Conservation (phyloP, 2,888 invertebrate species). For the Polyommatus iphigenia region DNA sequence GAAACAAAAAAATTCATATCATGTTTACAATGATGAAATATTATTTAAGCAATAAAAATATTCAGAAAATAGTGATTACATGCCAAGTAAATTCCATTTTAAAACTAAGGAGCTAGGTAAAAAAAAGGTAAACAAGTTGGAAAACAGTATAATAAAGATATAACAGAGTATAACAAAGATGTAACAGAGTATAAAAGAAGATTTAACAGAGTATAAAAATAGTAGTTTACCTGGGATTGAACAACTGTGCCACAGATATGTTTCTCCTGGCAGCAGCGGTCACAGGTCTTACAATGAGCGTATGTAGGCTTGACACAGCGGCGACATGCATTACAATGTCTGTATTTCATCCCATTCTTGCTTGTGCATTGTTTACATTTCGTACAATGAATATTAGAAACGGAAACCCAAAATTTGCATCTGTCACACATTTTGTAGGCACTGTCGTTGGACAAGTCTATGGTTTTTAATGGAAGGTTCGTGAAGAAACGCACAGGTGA, state of each 20-base stretch:
- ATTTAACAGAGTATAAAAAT: not conserved
- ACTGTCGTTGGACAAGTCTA: conserved; percentile 74
- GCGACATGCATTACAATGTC: conserved; percentile 88
- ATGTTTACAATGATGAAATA: too few relatives aligned
- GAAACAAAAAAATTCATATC: too few relatives aligned
- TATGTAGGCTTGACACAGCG: conserved; percentile 93
- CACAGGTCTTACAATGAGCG: conserved; percentile 87
- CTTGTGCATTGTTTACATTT: conserved; percentile 73
- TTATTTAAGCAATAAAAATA: too few relatives aligned
- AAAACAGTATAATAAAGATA: too few relatives aligned
- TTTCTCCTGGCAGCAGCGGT: conserved; percentile 79
- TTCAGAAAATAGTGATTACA: too few relatives aligned
- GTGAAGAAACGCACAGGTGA: conserved; percentile 95
- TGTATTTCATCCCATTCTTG: conserved; percentile 83
- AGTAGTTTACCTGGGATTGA: conserved; percentile 60
- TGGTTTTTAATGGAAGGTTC: conserved; percentile 82
- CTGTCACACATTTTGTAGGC: conserved; percentile 87
- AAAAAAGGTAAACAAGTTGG: not conserved
- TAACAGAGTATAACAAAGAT: too few relatives aligned
- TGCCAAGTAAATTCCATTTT: too few relatives aligned
- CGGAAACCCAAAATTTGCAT: conserved; percentile 84
- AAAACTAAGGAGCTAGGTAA: too few relatives aligned
- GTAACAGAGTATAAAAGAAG: too few relatives aligned
- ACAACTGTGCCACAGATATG: conserved; percentile 64
- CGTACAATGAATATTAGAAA: conserved; percentile 64